These are phyloP conservation scores for Parnassius apollo DNA, from an alignment of 2,888 invertebrate species.

Conservation along the genomic window DNA sequence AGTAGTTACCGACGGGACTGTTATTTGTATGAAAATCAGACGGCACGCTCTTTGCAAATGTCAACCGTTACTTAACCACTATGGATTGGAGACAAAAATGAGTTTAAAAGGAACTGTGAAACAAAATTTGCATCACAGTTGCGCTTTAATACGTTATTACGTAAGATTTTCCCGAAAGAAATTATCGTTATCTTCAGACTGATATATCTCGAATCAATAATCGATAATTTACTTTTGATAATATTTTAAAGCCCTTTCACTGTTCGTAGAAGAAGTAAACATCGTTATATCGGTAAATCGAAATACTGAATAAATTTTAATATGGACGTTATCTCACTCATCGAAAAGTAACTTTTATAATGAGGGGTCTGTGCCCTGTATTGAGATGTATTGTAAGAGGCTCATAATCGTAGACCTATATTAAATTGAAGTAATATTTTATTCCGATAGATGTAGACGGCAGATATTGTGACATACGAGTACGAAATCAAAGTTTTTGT, in stretches of 20 bases:
- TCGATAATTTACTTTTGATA: background rate
- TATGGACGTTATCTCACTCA: background rate
- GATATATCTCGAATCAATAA: background rate
- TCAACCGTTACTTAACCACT: constrained; percentile 59
- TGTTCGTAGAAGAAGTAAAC: background rate
- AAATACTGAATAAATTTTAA: background rate
- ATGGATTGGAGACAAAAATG: constrained; percentile 33
- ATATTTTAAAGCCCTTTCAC: constrained; percentile 1
- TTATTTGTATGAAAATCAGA: constrained; percentile 32
- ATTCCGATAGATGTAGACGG: too few species aligned
- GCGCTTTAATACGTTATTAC: constrained; percentile 1
- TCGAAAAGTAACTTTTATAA: background rate
- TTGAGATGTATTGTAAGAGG: too few species aligned
- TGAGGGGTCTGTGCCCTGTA: too few species aligned
- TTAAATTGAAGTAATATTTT: too few species aligned
- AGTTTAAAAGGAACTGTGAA: background rate
- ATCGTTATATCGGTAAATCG: background rate
- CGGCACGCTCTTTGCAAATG: constrained; percentile 50
- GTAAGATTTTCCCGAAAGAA: constrained; percentile 2
- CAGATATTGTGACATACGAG: too few species aligned
- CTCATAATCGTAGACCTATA: too few species aligned
- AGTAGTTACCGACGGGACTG: too few species aligned
- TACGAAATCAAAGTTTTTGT: too few species aligned
- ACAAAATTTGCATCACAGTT: constrained; percentile 4
- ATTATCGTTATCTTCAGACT: background rate